Evolutionary conservation across 2,888 invertebrate species (phyloP), one percentile per base, ranked within the genome.

Genomic region (Stenchaetothrips biformis): DNA sequence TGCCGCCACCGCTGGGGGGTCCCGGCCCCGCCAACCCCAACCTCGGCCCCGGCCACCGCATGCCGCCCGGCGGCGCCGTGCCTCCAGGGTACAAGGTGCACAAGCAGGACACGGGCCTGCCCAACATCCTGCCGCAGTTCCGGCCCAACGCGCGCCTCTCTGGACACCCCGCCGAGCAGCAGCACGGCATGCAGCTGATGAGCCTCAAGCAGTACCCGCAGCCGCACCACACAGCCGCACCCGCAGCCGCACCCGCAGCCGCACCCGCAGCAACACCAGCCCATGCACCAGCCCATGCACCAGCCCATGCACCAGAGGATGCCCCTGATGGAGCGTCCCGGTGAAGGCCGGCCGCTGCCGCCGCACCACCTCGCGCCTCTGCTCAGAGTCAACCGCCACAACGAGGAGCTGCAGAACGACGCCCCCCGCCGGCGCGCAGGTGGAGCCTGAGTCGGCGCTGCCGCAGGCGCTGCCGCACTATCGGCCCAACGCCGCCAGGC

Each of bases 111-210:
- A 82, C 81, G 85, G 80, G 87, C 80, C 84, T 91, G 77, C 92
- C 92, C 0, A 93, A 93, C 84, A 92, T 93, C 83, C 85, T 93
- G 47, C 93, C 93, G 0, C 92, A 93, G 84, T 93, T 93, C 83
- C 88, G 92, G 53, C 93, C 93, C 0, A 92, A 92, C 83, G 90
- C 91, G 2, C 67, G 67, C 7, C 67, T 53, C 16, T 74, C 67
- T 9, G 89, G 89, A 0, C 87, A 87, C 82, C 85, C 86, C 21
- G 85, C 81, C 25, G 83, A 82, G 16, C 82, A 83, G 27, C 78
- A n/a, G 16, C 81, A 79, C 37, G 37, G 37, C 37, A 37, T 37
- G 37, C 37, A 37, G 53, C 78, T 21, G 79, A 81, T 78, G 80
- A 80, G 21, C 79, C 81, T 81, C 78, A 53, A 48, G 80, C 79